Evolutionary conservation across 64 coral and sea anemone genomes (phyloP), one percentile per base, ranked within the genome.

Genomic region (Stylophora pistillata): DNA sequence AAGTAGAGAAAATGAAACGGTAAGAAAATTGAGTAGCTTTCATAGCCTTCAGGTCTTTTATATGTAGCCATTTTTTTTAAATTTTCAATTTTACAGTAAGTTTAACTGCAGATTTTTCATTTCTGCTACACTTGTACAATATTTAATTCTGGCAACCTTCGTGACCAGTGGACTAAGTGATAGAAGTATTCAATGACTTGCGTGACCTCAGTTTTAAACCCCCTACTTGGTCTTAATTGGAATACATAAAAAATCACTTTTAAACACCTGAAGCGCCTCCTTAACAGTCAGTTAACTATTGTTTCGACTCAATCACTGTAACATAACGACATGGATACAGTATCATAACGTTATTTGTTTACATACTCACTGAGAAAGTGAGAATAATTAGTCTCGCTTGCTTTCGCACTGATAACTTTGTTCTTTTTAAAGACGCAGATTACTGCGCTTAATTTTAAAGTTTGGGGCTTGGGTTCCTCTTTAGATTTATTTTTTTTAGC

Each of bases 1-100:
- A 31, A 66, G 57, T 53, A 62, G 27, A 20, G 70, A 90, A 16
- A 90, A 56, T 55, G 89, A 82, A 58, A 63, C 64, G 25, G n/a
- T 14, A 25, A 62, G 69, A 37, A 53, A 60, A 62, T 60, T 84
- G 30, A 84, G 80, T 82, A 18, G 5, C 31, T 15, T 21, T 62
- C 18, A 52, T 21, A 18, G 26, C 9, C 23, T 26, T 37, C 28
- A 52, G 26, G 12, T 23, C 25, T 78, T n/a, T 18, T 20, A 20
- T 26, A 23, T 59, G 20, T 31, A 15, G 26, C 5, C 7, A 1
- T 79, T 10, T 30, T 30, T 5, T 6, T 2, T 59, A 1, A 7
- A 4, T 9, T 29, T 14, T 60, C 17, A 9, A 23, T 10, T 2
- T n/a, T 82, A n/a, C 5, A 1, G 9, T 59, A 30, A 27, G 13